These are phyloP conservation scores for Neolamprologus hecqui DNA, from an alignment of 2,113 vertebrate species.

Conservation along the genomic window DNA sequence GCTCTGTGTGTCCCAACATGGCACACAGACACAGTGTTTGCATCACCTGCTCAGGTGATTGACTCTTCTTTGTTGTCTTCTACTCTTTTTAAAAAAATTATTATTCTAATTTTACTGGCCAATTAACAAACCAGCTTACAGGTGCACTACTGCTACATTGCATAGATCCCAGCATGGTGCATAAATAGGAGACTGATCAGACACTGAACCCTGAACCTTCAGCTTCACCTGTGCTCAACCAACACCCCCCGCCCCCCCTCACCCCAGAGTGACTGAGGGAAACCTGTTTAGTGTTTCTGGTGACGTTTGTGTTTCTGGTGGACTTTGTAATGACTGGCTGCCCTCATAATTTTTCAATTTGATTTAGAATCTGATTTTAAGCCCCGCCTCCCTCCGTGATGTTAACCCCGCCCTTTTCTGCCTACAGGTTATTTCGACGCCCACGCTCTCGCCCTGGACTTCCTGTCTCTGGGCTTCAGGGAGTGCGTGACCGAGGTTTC, in stretches of 20 bases:
- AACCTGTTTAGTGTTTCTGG: neutral
- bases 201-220: neutral
- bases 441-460: conserved; percentile 90
- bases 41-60: neutral
- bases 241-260: too few relatives aligned
- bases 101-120: neutral
- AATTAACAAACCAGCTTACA: neutral
- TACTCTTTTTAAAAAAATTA: neutral
- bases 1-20: neutral
- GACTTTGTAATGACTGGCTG: neutral
- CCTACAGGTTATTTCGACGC: conserved; percentile 82
- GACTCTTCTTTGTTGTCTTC: neutral
- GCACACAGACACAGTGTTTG: neutral
- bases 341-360: neutral
- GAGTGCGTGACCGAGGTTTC: conserved; percentile 90
- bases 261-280: neutral
- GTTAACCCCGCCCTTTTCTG: neutral
- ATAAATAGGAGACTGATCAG: neutral
- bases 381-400: neutral
- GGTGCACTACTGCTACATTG: neutral
- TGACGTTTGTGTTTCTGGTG: neutral
- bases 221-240: neutral
- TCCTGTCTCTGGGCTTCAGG: conserved; percentile 93
- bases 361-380: neutral
- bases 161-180: neutral